Evolutionary conservation across 2,797 vertebrate genomes (phyloP), one percentile per base, ranked within the genome.

Genomic region (Telmatherina bonti): DNA sequence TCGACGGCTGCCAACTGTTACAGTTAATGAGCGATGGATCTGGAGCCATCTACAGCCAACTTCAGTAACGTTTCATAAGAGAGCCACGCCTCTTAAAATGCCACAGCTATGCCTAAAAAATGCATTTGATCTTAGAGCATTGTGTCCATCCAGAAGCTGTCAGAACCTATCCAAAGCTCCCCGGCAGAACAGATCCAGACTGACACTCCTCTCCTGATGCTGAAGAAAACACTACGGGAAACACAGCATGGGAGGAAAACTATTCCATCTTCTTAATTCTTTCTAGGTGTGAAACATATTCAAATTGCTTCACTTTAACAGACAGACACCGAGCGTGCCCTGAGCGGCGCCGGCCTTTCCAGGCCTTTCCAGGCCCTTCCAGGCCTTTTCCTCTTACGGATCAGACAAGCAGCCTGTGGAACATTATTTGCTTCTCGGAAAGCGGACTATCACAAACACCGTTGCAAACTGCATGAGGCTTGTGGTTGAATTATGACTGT

Each of bases 61-160:
- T 38, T 55, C 24, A 36, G 54, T 31, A 29, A 41, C 16, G 22
- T 59, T 64, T 36, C 5, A 36, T 30, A 35, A 29, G 35, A 53
- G 43, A 57, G 8, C 38, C 49, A n/a, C 29, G 38, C 51, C 49
- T 61, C 53, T 26, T 5, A 12, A 41, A 52, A 43, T 12, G 53
- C 45, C 30, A 6, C 35, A 9, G 24, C 31, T 33, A 60, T n/a
- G 15, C 45, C 59, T 51, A 51, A 43, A 51, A 35, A 76, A 49
- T 15, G 18, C 64, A 45, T 59, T 75, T 30, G 26, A 59, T 31
- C 45, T 36, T 31, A 1, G 47, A 72, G 35, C 13, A 36, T 47
- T 45, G 56, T 55, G 65, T 58, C 62, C 52, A 59, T 18, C 64
- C 74, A 57, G 72, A 53, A 52, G 70, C 63, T 70, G 72, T 73